phyloP scores from a whole-genome alignment of 1,140 invertebrate genomes.

The Pteromalus puparum region DNA sequence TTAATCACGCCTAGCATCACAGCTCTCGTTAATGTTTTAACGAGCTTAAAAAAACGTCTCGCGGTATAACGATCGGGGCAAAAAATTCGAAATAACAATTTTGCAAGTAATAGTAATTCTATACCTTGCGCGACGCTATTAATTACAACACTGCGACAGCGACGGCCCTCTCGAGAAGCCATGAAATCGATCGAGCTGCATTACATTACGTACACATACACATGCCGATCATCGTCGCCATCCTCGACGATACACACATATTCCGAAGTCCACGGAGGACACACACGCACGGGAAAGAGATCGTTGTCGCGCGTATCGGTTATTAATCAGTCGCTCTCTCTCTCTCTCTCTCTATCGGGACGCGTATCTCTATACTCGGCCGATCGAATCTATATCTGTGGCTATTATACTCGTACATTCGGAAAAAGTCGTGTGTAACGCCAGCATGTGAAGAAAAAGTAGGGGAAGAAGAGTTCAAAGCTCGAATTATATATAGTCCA shows the following conservation, averaged over 20 bases:
- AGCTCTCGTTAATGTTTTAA: constrained; percentile 6
- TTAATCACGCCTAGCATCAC: not conserved
- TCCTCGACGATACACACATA: not conserved
- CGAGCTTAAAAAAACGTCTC: not conserved
- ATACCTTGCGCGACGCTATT: not conserved
- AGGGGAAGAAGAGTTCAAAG: not conserved
- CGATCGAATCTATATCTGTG: not conserved
- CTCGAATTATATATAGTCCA: too few relatives aligned
- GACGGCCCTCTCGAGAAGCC: not conserved
- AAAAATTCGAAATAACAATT: constrained; percentile 7
- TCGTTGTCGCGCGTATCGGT: constrained; percentile 16
- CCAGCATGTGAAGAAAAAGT: not conserved
- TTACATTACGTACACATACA: not conserved
- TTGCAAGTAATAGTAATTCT: constrained; percentile 9
- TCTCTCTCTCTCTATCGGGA: not conserved
- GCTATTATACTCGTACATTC: not conserved
- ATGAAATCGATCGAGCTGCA: not conserved
- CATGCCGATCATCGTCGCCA: not conserved
- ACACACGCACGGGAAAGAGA: not conserved
- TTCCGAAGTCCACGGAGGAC: not conserved
- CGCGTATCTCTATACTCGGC: not conserved
- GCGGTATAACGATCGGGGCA: not conserved
- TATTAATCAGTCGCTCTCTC: constrained; percentile 2
- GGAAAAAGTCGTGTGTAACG: not conserved
- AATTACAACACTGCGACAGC: not conserved